phyloP scores from a whole-genome alignment of 2,797 vertebrate genomes.

The Enteromius unitaeniatus region DNA sequence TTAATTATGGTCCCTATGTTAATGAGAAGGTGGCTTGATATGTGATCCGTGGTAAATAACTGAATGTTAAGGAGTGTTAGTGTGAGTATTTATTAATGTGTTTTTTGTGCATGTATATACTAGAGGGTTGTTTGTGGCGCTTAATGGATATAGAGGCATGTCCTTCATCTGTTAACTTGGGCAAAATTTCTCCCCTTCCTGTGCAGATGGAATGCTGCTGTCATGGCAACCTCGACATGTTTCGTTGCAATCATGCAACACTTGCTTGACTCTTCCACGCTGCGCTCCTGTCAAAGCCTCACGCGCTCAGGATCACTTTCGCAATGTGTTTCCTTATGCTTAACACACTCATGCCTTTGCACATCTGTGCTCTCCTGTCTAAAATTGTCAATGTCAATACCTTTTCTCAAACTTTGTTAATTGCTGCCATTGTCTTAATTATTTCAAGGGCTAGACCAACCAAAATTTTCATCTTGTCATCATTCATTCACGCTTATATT shows the following conservation, averaged over 20 bases:
- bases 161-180: constrained; percentile 45
- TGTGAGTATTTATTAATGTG: neutral
- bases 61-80: neutral
- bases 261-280: constrained; percentile 50
- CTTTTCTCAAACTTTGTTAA: constrained; percentile 8
- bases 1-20: constrained; percentile 4
- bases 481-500: neutral
- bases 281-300: neutral
- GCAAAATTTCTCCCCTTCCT: constrained; percentile 10
- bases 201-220: constrained; percentile 38
- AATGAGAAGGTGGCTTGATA: neutral
- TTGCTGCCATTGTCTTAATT: neutral
- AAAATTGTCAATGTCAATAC: constrained; percentile 23
- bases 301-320: neutral
- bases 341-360: neutral
- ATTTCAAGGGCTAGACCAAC: neutral
- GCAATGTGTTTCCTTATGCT: constrained; percentile 37
- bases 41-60: constrained; percentile 2
- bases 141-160: constrained; percentile 4
- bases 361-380: neutral
- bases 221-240: constrained; percentile 58
- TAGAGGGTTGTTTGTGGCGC: neutral
- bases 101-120: neutral
- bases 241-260: constrained; percentile 65
- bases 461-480: neutral